Percentiles rank a stretch among this genome's conserved stretches.
phyloP scores from a whole-genome alignment of 2,888 invertebrate genomes.

The Tetanocera ferruginea region DNA sequence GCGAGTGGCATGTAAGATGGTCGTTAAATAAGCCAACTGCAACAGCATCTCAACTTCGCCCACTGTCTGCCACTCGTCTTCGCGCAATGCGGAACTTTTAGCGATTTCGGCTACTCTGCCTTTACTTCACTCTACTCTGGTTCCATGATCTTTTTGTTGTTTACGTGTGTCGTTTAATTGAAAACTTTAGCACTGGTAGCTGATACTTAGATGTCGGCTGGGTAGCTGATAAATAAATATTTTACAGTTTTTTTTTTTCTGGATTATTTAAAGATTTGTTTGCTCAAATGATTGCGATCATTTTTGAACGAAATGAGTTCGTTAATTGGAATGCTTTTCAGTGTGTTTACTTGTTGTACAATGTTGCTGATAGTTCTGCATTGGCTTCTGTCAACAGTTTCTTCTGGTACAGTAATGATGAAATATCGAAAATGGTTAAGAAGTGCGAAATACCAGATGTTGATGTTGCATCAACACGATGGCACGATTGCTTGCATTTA shows the following conservation, averaged over 20 bases:
- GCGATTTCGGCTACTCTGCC: background rate
- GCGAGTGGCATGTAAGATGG: conserved; percentile 30
- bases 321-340: conserved; percentile 34
- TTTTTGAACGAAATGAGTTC: conserved; percentile 15
- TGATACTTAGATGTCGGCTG: background rate
- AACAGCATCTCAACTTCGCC: background rate
- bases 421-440: conserved; percentile 20
- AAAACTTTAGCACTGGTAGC: conserved; percentile 12
- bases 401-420: conserved; percentile 4
- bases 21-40: background rate
- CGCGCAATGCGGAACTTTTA: background rate
- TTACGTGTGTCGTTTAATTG: conserved; percentile 20
- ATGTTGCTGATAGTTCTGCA: background rate
- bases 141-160: background rate
- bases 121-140: background rate
- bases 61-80: background rate
- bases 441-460: no score
- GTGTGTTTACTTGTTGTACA: background rate
- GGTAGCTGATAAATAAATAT: background rate
- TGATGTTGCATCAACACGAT: background rate
- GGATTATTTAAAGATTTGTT: conserved; percentile 41
- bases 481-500: no score
- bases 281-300: conserved; percentile 39
- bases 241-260: conserved; percentile 12
- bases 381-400: background rate